Percentiles rank a stretch among this genome's conserved stretches.
Evolutionary conservation across 2,888 invertebrate species (phyloP).

Genomic region (Tiliacea aurago): DNA sequence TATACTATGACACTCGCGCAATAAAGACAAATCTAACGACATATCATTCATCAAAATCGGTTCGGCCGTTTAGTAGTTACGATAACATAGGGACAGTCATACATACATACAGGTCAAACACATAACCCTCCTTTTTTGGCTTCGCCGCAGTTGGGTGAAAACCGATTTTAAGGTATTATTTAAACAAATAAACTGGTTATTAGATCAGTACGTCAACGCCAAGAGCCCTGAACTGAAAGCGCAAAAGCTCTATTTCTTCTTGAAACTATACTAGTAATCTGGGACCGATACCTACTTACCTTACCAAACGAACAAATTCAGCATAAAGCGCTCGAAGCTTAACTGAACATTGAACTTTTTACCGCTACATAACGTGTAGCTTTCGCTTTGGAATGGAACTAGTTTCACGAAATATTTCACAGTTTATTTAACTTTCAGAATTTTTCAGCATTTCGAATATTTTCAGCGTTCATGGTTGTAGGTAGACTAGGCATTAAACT

Average conservation of each 20-base stretch:
- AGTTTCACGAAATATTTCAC: constrained; percentile 52
- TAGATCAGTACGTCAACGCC: background rate
- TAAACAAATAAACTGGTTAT: background rate
- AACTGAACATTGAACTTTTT: constrained; percentile 44
- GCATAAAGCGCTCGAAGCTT: constrained; percentile 35
- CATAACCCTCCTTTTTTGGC: too few relatives aligned
- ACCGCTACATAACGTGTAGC: constrained; percentile 47
- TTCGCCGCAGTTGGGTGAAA: too few relatives aligned
- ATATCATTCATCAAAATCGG: too few relatives aligned
- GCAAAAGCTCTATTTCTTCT: background rate
- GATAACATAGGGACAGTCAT: too few relatives aligned
- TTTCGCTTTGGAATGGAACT: constrained; percentile 42
- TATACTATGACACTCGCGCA: too few relatives aligned
- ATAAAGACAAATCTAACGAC: too few relatives aligned
- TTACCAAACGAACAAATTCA: constrained; percentile 39
- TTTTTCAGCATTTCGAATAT: constrained; percentile 34
- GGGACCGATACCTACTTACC: background rate
- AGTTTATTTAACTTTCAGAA: constrained; percentile 49
- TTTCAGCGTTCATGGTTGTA: constrained; percentile 26
- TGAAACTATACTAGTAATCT: constrained; percentile 7
- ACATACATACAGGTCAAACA: too few relatives aligned
- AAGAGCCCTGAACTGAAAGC: background rate
- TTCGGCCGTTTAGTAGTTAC: too few relatives aligned
- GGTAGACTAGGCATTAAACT: constrained; percentile 2
- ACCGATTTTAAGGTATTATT: background rate